phyloP scores from a whole-genome alignment of 2,797 vertebrate species.

The Paratrypauchen microcephalus region DNA sequence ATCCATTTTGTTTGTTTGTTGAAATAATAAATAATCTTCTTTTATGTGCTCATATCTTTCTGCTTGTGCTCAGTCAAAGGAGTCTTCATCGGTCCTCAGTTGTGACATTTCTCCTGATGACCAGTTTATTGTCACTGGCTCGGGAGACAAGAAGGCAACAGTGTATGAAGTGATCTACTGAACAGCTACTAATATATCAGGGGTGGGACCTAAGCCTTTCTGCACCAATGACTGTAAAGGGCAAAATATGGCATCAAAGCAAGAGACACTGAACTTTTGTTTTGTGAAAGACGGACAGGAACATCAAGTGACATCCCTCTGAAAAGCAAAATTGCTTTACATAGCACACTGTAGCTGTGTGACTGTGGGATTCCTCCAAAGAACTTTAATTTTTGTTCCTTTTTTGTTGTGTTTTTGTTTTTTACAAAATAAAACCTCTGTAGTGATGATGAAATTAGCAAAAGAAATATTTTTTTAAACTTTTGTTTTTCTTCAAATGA shows the following conservation, averaged over 20 bases:
- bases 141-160: constrained; percentile 88
- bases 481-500: constrained; percentile 66
- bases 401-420: constrained; percentile 40
- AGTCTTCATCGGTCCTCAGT: constrained; percentile 83
- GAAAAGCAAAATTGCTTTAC: constrained; percentile 69
- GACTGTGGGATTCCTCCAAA: constrained; percentile 80
- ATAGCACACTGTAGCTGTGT: constrained; percentile 70
- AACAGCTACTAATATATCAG: constrained; percentile 46
- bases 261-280: constrained; percentile 60
- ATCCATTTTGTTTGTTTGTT: background rate
- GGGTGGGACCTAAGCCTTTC: constrained; percentile 45
- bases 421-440: constrained; percentile 77
- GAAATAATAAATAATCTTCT: background rate
- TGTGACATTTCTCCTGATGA: constrained; percentile 86
- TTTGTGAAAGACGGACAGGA: constrained; percentile 23
- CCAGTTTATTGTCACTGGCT: constrained; percentile 85
- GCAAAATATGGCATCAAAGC: constrained; percentile 56
- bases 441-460: constrained; percentile 78
- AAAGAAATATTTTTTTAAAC: constrained; percentile 73
- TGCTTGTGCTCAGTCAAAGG: constrained; percentile 76
- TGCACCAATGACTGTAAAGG: constrained; percentile 71
- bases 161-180: constrained; percentile 93
- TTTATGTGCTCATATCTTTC: background rate
- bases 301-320: constrained; percentile 71
- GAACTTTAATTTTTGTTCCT: constrained; percentile 67